phyloP scores from a whole-genome alignment of 2,888 invertebrate genomes.

The Melanargia galathea region DNA sequence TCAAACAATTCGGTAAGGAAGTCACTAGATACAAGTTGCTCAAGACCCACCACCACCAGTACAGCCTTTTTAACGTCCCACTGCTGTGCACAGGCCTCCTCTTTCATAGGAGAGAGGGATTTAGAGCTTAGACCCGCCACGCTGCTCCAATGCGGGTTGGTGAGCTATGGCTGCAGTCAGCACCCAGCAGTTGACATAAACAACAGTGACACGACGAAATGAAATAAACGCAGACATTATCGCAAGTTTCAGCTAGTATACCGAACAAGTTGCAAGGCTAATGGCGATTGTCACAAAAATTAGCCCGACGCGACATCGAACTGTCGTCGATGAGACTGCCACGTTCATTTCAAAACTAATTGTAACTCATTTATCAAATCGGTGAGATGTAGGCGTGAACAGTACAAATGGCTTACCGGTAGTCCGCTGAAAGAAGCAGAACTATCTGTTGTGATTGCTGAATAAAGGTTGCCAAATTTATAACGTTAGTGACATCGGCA shows the following conservation, averaged over 20 bases:
- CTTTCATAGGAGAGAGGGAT: too few species aligned
- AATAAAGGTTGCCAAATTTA: conserved; percentile 49
- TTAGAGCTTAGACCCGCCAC: too few species aligned
- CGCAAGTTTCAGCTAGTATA: not conserved
- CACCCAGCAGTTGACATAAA: too few species aligned
- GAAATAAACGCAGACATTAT: not conserved
- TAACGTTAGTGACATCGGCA: not conserved
- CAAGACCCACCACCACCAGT: too few species aligned
- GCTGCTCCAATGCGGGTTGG: too few species aligned
- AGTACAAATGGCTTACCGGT: conserved; percentile 30
- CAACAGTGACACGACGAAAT: too few species aligned
- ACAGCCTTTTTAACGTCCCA: too few species aligned
- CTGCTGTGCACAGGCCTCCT: too few species aligned
- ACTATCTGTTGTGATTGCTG: conserved; percentile 45
- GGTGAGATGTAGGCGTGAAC: conserved; percentile 31
- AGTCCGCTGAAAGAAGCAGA: conserved; percentile 18
- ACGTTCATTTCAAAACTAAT: conserved; percentile 36
- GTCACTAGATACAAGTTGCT: too few species aligned
- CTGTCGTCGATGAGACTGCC: conserved; percentile 26
- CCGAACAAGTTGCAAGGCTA: not conserved
- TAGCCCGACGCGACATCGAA: conserved; percentile 6
- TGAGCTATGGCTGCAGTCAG: too few species aligned
- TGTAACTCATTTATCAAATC: conserved; percentile 34
- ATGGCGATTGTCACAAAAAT: conserved; percentile 9
- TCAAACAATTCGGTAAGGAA: too few species aligned